Evolutionary conservation across 1,140 invertebrate genomes (phyloP).

Genomic region (Colletes gigas): DNA sequence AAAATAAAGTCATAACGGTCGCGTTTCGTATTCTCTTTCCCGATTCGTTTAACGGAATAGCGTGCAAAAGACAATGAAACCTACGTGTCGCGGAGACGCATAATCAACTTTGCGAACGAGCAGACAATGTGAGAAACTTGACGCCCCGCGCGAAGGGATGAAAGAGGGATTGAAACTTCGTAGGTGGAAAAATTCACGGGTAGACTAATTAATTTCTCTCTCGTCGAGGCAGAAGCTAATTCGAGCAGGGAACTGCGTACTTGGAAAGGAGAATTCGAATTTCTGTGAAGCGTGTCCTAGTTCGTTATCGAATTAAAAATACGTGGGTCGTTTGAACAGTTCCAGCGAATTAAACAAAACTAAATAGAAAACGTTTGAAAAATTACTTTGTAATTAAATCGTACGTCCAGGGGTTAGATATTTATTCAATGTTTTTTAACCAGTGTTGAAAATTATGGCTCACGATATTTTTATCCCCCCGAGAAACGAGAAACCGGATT

Average conservation of each 20-base stretch:
- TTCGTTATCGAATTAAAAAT: no score
- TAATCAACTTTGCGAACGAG: background rate
- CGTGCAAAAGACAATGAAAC: background rate
- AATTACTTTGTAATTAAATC: no score
- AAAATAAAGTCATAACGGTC: background rate
- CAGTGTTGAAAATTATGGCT: no score
- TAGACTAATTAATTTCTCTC: background rate
- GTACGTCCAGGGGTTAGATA: no score
- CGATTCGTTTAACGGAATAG: background rate
- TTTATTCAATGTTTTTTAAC: no score
- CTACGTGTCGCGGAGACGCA: background rate
- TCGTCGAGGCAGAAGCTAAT: background rate
- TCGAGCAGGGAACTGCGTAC: no score
- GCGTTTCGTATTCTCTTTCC: background rate
- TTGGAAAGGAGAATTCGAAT: background rate
- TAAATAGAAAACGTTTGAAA: no score
- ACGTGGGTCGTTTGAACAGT: no score
- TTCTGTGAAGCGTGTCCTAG: no score
- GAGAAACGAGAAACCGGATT: no score
- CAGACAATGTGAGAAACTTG: background rate
- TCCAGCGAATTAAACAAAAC: no score
- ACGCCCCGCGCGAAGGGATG: background rate
- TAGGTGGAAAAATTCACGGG: background rate
- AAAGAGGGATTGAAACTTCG: background rate
- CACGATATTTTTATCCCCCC: no score